phyloP scores from a whole-genome alignment of 2,888 invertebrate species.

The Tipula helvola region DNA sequence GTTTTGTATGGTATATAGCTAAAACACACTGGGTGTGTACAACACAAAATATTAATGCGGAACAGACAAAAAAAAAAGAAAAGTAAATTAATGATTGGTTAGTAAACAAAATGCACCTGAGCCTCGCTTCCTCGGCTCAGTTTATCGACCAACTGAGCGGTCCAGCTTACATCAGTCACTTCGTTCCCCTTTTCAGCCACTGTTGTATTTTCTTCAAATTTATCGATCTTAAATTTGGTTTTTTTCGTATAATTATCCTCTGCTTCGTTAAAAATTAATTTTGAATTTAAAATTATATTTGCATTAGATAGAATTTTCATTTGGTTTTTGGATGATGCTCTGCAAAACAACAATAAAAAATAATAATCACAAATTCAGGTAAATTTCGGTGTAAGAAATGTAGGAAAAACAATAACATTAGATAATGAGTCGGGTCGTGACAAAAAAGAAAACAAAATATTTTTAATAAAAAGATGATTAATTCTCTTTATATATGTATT shows the following conservation, averaged over 20 bases:
- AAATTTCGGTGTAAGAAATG: neutral
- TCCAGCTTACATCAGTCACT: conserved; percentile 28
- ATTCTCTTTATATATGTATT: neutral
- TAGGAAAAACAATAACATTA: neutral
- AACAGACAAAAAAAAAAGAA: neutral
- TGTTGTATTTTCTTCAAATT: conserved; percentile 16
- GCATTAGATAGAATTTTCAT: conserved; percentile 10
- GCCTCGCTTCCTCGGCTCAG: conserved; percentile 11
- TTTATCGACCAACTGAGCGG: conserved; percentile 11
- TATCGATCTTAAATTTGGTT: conserved; percentile 8
- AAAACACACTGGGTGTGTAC: neutral
- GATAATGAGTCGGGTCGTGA: neutral
- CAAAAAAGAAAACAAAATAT: neutral
- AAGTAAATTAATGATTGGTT: neutral
- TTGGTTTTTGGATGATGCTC: neutral
- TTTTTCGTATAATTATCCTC: conserved; percentile 5
- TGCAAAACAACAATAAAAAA: conserved; percentile 6
- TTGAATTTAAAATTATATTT: neutral
- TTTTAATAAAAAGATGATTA: neutral
- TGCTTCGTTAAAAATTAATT: neutral
- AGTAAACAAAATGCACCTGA: conserved; percentile 11
- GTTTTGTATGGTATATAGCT: neutral
- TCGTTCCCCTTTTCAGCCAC: conserved; percentile 28
- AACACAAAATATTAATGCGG: neutral
- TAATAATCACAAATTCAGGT: neutral